These are phyloP conservation scores for Ectropis crepuscularia DNA, from an alignment of 2,888 invertebrate genomes.

Conservation along the genomic window DNA sequence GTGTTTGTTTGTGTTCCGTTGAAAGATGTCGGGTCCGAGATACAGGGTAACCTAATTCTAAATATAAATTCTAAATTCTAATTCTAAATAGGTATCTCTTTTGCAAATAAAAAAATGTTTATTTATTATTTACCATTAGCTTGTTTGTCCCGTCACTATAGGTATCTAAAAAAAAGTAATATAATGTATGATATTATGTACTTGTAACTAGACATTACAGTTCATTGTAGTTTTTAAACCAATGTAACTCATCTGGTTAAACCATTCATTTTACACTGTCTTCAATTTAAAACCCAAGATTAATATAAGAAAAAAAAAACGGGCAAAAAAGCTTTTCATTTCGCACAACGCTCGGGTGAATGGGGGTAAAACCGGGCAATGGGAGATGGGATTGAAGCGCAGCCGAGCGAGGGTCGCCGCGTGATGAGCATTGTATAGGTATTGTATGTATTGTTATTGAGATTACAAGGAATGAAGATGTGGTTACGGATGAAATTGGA, in stretches of 20 bases:
- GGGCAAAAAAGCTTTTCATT: constrained; percentile 73
- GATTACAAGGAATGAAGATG: constrained; percentile 42
- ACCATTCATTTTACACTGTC: constrained; percentile 14
- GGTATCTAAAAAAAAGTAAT: too few species aligned
- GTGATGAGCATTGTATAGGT: constrained; percentile 64
- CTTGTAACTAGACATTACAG: too few species aligned
- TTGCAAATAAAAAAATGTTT: too few species aligned
- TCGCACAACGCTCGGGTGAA: constrained; percentile 61
- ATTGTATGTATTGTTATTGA: constrained; percentile 65
- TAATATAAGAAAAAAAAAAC: constrained; percentile 56
- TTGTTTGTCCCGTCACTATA: too few species aligned
- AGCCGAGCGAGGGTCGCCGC: constrained; percentile 67
- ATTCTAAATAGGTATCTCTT: too few species aligned
- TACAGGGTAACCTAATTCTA: too few species aligned
- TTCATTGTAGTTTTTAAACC: too few species aligned
- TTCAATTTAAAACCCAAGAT: constrained; percentile 30
- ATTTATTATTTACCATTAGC: too few species aligned
- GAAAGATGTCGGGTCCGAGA: too few species aligned
- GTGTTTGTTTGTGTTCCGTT: too few species aligned
- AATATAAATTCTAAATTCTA: too few species aligned
- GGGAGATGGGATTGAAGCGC: constrained; percentile 69
- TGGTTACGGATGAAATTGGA: constrained; percentile 15
- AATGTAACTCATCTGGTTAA: background rate
- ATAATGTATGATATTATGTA: too few species aligned
- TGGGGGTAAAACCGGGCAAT: constrained; percentile 51